Evolutionary conservation across 2,888 invertebrate genomes (phyloP), one percentile per base, ranked within the genome.

Genomic region (Agriopis aurantiaria): DNA sequence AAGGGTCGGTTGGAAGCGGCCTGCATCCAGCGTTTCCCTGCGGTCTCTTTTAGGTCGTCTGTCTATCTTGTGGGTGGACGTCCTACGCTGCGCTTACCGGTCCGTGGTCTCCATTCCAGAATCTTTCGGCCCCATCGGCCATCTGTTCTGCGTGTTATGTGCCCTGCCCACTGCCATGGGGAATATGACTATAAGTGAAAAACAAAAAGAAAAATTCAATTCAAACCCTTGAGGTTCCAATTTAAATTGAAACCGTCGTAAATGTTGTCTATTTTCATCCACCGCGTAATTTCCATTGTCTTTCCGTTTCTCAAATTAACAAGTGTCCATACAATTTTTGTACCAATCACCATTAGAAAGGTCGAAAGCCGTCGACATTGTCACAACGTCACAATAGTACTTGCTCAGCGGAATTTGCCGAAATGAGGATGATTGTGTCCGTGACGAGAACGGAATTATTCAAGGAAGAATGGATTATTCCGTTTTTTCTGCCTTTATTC

Each of bases 361-460:
- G 68, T 65, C 58, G 60, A 63, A 56, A 52, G 57, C 57, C 62
- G 62, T 63, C 59, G 58, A 57, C 55, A 61, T 60, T 60, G 60
- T 49, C 60, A 67, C 56, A 52, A 60, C 57, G 63, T 59, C 53
- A 52, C 65, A 43, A 65, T 68, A 62, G 62, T 49, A 59, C 71
- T 41, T 68, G 65, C 48, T 68, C 71, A 65, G 71, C 71, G 45
- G 59, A 67, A 64, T 64, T 57, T 51, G 45, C 43, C 51, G 60
- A 63, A 23, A 70, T 59, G 58, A 71, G 68, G 60, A 65, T 67
- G 63, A 64, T 61, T 65, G 63, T 63, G 71, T 71, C 64, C 65
- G 60, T 66, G 58, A 51, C 57, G 45, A 8, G 33, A 17, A 52
- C 56, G 48, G 71, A 46, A 46, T n/a, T 58, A 17, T 12, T 4